phyloP scores from a whole-genome alignment of 2,888 invertebrate species.

The Drosophila rubida region DNA sequence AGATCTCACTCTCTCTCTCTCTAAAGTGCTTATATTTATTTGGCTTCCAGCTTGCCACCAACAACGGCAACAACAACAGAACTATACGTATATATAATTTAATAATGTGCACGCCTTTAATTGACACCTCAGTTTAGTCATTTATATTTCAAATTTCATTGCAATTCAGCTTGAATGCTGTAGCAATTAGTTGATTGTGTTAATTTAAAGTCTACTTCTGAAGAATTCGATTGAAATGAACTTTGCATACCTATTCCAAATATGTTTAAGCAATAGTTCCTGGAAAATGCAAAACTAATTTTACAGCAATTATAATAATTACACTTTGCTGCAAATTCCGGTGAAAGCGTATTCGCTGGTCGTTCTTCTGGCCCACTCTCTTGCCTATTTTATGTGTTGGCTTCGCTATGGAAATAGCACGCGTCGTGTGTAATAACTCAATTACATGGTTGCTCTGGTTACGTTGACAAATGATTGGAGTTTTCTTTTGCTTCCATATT shows the following conservation, averaged over 20 bases:
- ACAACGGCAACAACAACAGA: neutral
- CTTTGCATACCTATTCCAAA: neutral
- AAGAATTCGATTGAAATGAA: neutral
- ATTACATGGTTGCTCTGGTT: constrained; percentile 65
- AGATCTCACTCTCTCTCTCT: too few species aligned
- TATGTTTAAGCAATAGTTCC: neutral
- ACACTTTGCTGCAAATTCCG: neutral
- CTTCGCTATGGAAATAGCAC: constrained; percentile 13
- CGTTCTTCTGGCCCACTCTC: neutral
- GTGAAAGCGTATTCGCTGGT: neutral
- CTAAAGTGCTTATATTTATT: constrained; percentile 7
- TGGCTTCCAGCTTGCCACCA: neutral
- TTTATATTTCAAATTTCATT: neutral
- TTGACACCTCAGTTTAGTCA: neutral
- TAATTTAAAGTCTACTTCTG: neutral
- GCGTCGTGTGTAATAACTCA: constrained; percentile 65
- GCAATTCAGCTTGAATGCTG: neutral
- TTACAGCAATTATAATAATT: neutral
- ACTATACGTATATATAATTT: neutral
- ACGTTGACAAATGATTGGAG: constrained; percentile 52
- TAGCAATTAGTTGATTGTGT: neutral
- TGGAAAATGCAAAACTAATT: neutral
- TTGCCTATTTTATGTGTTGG: constrained; percentile 27
- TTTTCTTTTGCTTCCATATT: constrained; percentile 5
- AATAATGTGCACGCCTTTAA: neutral